These are phyloP conservation scores for Pharmacophagus antenor DNA, from an alignment of 2,888 invertebrate species.

Conservation along the genomic window DNA sequence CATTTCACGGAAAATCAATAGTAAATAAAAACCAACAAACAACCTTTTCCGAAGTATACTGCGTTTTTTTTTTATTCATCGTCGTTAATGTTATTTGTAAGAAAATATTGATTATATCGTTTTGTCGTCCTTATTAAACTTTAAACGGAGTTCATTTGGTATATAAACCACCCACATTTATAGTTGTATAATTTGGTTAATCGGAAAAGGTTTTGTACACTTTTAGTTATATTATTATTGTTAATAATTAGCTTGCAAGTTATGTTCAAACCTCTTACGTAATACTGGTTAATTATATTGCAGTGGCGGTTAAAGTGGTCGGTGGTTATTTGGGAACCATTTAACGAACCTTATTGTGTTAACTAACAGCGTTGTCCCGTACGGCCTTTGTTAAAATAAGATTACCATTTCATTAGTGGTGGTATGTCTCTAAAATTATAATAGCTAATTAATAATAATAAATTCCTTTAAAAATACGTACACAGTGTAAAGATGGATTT, in stretches of 20 bases:
- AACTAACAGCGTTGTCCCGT: constrained; percentile 27
- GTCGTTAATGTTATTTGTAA: too few relatives aligned
- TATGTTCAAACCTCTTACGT: background rate
- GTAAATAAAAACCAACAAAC: too few relatives aligned
- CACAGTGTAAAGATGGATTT: too few relatives aligned
- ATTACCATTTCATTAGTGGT: constrained; percentile 16
- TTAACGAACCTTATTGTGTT: constrained; percentile 29
- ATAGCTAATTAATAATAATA: too few relatives aligned
- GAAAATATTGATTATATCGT: too few relatives aligned
- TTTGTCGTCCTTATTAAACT: too few relatives aligned
- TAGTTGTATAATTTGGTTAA: too few relatives aligned
- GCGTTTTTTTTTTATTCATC: too few relatives aligned
- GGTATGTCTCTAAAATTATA: background rate
- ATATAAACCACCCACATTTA: too few relatives aligned
- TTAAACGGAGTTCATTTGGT: too few relatives aligned
- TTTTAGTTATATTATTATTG: background rate
- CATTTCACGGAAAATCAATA: background rate
- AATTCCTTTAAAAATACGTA: too few relatives aligned
- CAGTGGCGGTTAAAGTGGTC: constrained; percentile 16
- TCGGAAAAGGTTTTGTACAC: background rate
- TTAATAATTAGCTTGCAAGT: background rate
- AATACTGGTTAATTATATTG: constrained; percentile 17
- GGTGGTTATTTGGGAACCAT: constrained; percentile 19
- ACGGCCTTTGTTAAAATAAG: constrained; percentile 17
- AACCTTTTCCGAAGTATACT: too few relatives aligned